Percentiles rank a stretch among this genome's conserved stretches.
Evolutionary conservation across 1,140 invertebrate species (phyloP).

Genomic region (Periplaneta americana): DNA sequence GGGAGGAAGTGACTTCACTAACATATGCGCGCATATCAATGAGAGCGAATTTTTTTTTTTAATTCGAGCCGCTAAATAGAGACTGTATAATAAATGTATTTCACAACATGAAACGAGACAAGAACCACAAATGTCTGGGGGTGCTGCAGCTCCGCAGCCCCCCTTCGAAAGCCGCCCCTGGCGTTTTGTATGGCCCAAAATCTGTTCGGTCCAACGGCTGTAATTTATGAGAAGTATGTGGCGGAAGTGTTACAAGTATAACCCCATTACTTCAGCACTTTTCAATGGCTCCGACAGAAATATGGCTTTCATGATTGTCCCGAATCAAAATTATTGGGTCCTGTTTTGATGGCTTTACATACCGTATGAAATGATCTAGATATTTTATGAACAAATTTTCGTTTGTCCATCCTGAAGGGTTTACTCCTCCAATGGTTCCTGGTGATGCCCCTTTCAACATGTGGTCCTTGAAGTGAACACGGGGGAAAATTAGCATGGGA

Average conservation of each 20-base stretch:
- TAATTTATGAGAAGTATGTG: constrained; percentile 29
- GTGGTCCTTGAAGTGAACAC: constrained; percentile 18
- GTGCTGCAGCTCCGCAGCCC: no score
- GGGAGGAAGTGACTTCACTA: no score
- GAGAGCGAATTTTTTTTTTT: no score
- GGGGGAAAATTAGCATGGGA: constrained; percentile 29
- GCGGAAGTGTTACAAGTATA: constrained; percentile 27
- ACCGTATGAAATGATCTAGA: constrained; percentile 28
- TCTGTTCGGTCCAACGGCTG: constrained; percentile 33
- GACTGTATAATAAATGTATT: no score
- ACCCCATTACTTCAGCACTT: constrained; percentile 25
- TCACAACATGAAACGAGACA: no score
- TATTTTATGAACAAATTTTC: constrained; percentile 31
- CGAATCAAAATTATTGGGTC: constrained; percentile 33
- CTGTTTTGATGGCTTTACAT: constrained; percentile 20
- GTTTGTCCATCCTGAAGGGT: constrained; percentile 31
- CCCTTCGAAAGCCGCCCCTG: no score
- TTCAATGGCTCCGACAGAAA: constrained; percentile 24
- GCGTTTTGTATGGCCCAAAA: constrained; percentile 30
- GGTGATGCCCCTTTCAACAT: constrained; percentile 22
- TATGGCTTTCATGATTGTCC: constrained; percentile 37
- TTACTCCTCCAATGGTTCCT: constrained; percentile 21
- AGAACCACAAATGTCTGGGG: no score
- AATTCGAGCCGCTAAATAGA: no score
- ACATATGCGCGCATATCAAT: no score